Evolutionary conservation across 2,888 invertebrate genomes (phyloP).

Genomic region (Lacanobia oleracea): DNA sequence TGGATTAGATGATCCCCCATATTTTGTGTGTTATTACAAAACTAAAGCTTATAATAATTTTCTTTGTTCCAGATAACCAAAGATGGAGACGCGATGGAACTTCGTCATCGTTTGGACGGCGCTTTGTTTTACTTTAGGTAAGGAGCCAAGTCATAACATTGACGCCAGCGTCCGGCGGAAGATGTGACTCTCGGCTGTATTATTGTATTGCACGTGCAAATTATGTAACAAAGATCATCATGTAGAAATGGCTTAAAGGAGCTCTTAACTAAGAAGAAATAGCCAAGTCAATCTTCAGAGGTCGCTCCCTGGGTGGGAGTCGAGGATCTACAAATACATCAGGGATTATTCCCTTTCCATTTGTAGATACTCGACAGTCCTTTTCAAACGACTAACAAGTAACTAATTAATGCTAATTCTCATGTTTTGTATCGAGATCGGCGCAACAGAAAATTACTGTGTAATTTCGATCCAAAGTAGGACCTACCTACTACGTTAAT

Average conservation of each 20-base stretch:
- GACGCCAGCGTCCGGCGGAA: background rate
- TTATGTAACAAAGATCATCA: background rate
- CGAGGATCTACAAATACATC: too few species aligned
- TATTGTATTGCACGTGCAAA: constrained; percentile 29
- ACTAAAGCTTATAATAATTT: constrained; percentile 15
- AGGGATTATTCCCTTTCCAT: too few species aligned
- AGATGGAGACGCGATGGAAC: constrained; percentile 82
- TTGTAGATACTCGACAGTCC: too few species aligned
- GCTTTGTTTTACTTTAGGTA: constrained; percentile 74
- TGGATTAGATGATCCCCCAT: background rate
- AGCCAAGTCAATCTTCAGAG: too few species aligned
- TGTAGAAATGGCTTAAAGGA: too few species aligned
- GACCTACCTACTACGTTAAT: background rate
- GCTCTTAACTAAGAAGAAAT: too few species aligned
- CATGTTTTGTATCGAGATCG: too few species aligned
- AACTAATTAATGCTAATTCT: too few species aligned
- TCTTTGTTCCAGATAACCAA: constrained; percentile 78
- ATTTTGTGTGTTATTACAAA: background rate
- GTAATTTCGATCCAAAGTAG: background rate
- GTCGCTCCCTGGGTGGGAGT: too few species aligned
- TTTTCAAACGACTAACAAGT: too few species aligned
- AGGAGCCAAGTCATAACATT: constrained; percentile 6
- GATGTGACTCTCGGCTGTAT: background rate
- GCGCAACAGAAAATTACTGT: background rate
- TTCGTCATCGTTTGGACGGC: constrained; percentile 71